Base-by-base conservation (phyloP, 2,113 vertebrate species). In the Oreochromis tanganicae region DNA sequence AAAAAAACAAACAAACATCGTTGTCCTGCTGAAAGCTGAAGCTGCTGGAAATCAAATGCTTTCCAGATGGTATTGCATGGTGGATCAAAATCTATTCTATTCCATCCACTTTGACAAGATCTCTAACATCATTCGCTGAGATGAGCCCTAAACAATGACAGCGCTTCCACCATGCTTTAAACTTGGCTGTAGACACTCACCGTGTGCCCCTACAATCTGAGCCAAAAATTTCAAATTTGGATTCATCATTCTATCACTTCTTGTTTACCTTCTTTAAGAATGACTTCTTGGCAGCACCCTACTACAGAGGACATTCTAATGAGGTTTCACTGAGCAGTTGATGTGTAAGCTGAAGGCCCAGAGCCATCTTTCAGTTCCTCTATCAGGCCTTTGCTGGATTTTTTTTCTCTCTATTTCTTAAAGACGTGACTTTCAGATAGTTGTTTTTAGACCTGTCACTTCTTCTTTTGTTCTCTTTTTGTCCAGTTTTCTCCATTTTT, bases 1-100 rank as follows among this genome's bases (percentile, higher is more conserved):
- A 43, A 16, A 71, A 43, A 43, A 2, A 2, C 38, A 16, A 16
- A 71, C 0, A 27, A 50, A 50, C 3, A 7, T 66, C 0, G 24
- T 24, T 73, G 38, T 0, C 21, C 38, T 46, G 66, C 66, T 46
- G 21, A 43, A 43, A 43, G 8, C 14, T 27, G 5, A 73, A 73
- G 68, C 38, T 4, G n/a, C 13, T 46, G 41, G 8, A 43, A 73
- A 27, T 46, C 13, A 46, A 27, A 46, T 17, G 14, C 14, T 17
- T 46, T 14, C 27, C 21, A 73, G 8, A 73, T 73, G 38, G 38
- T 16, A 73, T 16, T 43, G 21, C n/a, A 46, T 17, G 5, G 21
- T 46, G 21, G 41, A 48, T 48, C 68, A 48, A 46, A 46, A 27
- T 46, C 1, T 73, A 4, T 46, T 46, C 41, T 73, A 1, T 46